A percentile compares a stretch with the other conserved stretches of the same genome.
Conservation (phyloP, 2,797 vertebrate species). For the Ctenosaura bakeri region DNA sequence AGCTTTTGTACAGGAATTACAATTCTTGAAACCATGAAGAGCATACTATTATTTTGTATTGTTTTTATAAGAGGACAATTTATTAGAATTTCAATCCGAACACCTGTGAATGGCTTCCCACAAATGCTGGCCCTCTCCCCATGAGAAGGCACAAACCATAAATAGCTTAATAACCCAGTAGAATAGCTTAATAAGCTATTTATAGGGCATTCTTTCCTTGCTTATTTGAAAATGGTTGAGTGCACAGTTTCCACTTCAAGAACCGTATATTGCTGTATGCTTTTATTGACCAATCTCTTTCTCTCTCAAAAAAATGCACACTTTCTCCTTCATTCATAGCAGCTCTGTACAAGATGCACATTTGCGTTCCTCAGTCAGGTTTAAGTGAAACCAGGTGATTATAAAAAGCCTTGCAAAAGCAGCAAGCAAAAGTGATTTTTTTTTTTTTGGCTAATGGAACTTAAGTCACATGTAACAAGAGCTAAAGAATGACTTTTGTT, state of each 20-base stretch:
- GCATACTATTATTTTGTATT: neutral
- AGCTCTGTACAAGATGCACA: neutral
- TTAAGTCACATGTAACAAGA: no score
- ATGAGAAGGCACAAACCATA: slow-evolving; percentile 34
- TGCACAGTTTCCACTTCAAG: neutral
- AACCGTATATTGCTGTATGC: neutral
- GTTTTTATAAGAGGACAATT: neutral
- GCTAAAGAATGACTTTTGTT: neutral
- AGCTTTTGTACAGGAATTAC: neutral
- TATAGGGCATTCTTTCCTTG: slow-evolving; percentile 3
- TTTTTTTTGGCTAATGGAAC: neutral
- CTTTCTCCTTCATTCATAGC: neutral
- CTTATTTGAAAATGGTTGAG: slow-evolving; percentile 15
- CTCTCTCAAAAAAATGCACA: slow-evolving; percentile 4
- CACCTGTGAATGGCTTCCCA: slow-evolving; percentile 23
- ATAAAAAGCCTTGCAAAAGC: neutral
- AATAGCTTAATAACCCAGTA: slow-evolving; percentile 30
- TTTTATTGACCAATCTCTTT: neutral
- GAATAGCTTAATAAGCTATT: neutral
- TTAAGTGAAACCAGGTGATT: slow-evolving; percentile 3
- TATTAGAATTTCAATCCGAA: slow-evolving; percentile 12
- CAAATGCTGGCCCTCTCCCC: neutral
- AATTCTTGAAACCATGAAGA: slow-evolving; percentile 8
- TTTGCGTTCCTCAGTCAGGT: neutral
- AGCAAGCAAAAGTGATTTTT: neutral